A percentile compares a stretch with the other conserved stretches of the same genome.
phyloP scores from a whole-genome alignment of 1,140 invertebrate genomes.

The Caenorhabditis briggsae region DNA sequence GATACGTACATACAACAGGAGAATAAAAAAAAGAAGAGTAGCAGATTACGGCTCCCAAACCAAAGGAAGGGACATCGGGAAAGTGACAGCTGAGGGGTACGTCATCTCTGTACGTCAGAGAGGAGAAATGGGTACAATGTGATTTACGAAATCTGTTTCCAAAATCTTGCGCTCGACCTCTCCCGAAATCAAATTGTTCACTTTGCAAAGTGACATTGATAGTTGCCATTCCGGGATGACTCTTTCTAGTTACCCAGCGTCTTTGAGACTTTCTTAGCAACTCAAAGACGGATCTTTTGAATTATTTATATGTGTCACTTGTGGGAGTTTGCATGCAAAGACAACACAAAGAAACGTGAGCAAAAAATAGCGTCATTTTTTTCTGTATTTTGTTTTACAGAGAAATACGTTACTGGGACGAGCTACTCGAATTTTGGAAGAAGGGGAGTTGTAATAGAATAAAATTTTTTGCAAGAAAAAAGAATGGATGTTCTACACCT shows the following conservation, averaged over 20 bases:
- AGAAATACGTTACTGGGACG: not conserved
- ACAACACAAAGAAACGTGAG: not conserved
- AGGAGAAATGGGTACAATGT: constrained; percentile 25
- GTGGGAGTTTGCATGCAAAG: constrained; percentile 39
- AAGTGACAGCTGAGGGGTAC: not conserved
- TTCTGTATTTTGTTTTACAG: not conserved
- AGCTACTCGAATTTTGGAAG: no score
- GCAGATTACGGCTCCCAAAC: not conserved
- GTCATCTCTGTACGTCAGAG: constrained; percentile 48
- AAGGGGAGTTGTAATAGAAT: no score
- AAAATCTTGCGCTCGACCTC: not conserved
- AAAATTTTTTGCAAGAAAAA: no score
- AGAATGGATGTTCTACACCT: no score
- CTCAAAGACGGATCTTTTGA: constrained; percentile 42
- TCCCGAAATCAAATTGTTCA: constrained; percentile 23
- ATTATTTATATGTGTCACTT: constrained; percentile 52
- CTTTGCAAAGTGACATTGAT: constrained; percentile 49
- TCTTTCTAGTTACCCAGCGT: constrained; percentile 4
- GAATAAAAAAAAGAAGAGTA: not conserved
- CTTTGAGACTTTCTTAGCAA: constrained; percentile 51
- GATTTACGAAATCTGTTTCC: constrained; percentile 31
- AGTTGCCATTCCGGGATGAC: constrained; percentile 34
- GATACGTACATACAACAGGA: not conserved
- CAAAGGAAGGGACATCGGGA: not conserved
- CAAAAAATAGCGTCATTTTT: constrained; percentile 7